Base-by-base conservation (phyloP, 2,888 invertebrate species). In the Euphydryas editha region DNA sequence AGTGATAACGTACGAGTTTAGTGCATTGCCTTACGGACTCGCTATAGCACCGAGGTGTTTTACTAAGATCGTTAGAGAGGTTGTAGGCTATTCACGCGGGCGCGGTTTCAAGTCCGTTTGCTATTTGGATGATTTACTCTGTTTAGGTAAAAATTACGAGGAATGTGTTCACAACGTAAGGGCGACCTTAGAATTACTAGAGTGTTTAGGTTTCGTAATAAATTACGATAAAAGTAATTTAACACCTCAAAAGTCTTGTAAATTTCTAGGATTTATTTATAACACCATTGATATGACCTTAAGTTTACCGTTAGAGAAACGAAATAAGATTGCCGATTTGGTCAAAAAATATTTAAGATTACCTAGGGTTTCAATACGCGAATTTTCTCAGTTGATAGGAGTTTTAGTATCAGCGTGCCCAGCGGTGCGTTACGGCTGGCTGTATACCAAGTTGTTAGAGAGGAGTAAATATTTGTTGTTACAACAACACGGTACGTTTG, bases 401-500 rank as follows among this genome's bases (percentile, higher is more conserved):
- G 60, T 68, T 13, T 42, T 71, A 7, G 57, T 18, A 20, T 55
- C 71, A 0, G 65, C 68, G 2, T 71, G 67, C 37, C 69, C 63
- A 18, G 65, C 69, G 15, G 54, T 59, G 8, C 56, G 56, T 51
- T 69, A 65, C 39, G 56, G 65, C n/a, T 70, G 69, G 68, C 8
- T 72, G 4, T 71, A 66, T 21, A 72, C 71, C 6, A 69, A 71
- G 30, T 49, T 18, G 3, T n/a, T 72, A 10, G 72, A 72, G 58
- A 30, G 69, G 13, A 37, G 62, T 49, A 71, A 72, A 59, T 71
- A 54, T 17, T 24, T 72, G n/a, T 30, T 39, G 1, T 18, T 70
- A 6, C 15, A 56, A 15, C 15, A 54, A 39, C 6, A 57, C 36
- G 39, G 56, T 13, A 44, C 39, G 36, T 65, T 44, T 59, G 47